Conservation (phyloP, 1,140 invertebrate species). For the Tribolium madens region DNA sequence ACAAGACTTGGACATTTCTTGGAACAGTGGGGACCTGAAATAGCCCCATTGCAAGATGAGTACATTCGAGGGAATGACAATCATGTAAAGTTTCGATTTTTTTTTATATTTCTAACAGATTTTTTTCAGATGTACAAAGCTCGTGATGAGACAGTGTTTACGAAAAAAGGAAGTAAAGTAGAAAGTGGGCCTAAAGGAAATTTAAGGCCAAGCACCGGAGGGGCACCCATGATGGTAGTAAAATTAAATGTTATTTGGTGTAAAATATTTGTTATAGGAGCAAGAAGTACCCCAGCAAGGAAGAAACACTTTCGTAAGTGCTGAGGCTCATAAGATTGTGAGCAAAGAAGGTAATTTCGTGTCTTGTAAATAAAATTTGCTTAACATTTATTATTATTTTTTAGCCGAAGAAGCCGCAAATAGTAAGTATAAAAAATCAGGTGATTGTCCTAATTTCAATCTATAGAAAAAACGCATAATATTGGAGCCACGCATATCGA, state of each 20-base stretch:
- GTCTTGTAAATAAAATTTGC: too few species aligned
- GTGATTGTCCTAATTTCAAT: background rate
- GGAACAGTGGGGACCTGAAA: conserved; percentile 72
- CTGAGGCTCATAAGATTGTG: background rate
- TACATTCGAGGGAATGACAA: conserved; percentile 69
- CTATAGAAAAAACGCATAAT: background rate
- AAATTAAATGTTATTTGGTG: background rate
- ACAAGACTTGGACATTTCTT: conserved; percentile 72
- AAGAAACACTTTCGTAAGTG: background rate
- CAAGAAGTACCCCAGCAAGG: background rate
- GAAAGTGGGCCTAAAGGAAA: background rate
- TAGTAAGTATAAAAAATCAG: background rate
- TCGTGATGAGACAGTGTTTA: background rate
- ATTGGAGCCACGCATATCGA: background rate
- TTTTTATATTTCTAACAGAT: background rate
- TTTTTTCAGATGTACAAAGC: conserved; percentile 32
- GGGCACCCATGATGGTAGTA: background rate
- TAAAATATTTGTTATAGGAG: background rate
- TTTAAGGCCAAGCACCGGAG: background rate
- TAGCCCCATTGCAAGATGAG: conserved; percentile 68
- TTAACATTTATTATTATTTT: background rate
- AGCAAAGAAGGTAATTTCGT: background rate
- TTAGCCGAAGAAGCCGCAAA: background rate
- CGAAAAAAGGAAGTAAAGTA: background rate
- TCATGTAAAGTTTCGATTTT: conserved; percentile 53